Conservation (phyloP, 2,888 invertebrate genomes). For the Drosophila diplacantha region DNA sequence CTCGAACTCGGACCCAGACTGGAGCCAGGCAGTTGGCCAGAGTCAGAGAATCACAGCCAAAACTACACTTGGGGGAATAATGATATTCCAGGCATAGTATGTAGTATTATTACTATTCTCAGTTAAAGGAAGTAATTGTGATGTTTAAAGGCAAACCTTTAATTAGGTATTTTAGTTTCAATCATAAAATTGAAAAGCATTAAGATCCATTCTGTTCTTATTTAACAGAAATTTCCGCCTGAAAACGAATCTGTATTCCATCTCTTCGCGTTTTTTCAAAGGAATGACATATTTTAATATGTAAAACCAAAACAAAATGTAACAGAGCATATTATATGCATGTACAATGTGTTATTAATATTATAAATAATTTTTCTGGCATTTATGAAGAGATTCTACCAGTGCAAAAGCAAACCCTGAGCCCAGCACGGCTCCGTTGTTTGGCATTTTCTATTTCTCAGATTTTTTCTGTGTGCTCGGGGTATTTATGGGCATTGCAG, state of each 20-base stretch:
- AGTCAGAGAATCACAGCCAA: conserved; percentile 10
- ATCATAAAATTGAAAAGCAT: not conserved
- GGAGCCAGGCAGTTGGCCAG: conserved; percentile 24
- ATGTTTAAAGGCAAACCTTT: too few species aligned
- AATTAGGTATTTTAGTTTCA: too few species aligned
- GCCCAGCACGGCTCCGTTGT: conserved; percentile 44
- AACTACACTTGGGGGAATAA: not conserved
- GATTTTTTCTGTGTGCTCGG: conserved; percentile 38
- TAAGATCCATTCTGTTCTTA: not conserved
- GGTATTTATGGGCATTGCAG: conserved; percentile 40
- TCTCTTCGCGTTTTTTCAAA: too few species aligned
- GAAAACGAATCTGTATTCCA: not conserved
- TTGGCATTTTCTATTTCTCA: conserved; percentile 45
- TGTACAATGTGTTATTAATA: not conserved
- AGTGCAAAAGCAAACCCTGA: conserved; percentile 11
- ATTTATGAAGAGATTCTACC: not conserved
- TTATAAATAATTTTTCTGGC: not conserved
- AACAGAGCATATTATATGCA: rapidly evolving
- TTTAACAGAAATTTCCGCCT: not conserved
- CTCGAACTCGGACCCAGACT: conserved; percentile 17
- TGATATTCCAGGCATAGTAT: not conserved
- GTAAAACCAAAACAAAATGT: not conserved
- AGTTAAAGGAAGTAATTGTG: not conserved
- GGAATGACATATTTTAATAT: not conserved
- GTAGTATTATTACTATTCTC: not conserved